Base-by-base conservation (phyloP, 2,888 invertebrate species). In the Chrysolina oricalcia region DNA sequence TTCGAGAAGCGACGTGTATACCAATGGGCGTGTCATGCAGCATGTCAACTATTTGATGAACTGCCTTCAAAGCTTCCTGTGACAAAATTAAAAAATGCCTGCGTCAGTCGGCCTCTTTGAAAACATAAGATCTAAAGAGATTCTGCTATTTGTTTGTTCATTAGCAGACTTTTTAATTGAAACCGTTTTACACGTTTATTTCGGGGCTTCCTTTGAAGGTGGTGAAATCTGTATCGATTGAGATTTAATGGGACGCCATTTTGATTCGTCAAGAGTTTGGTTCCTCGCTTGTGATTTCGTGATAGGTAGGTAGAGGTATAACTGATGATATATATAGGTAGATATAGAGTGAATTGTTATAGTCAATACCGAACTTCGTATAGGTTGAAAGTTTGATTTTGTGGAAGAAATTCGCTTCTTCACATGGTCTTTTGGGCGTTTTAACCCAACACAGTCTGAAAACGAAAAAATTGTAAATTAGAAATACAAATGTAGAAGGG, bases 71-170 rank as follows among this genome's bases (percentile, higher is more conserved):
- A 80, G 81, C 79, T 82, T 81, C 79, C 82, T 81, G 81, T 82
- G 83, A 82, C 83, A 82, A 84, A 83, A 82, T 82, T 84, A 81
- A 83, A 83, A 83, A 84, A 81, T 81, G 77, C 79, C 74, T 70
- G 73, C 77, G 76, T 70, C 73, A 46, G 77, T 66, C 79, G 79
- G 79, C 50, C 21, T 10, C 77, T 79, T 78, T 79, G 77, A 74
- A 69, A 66, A 70, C 56, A 67, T 53, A 41, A 75, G 71, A 76
- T 75, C 75, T 70, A 68, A 76, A 62, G 74, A 71, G 76, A 71
- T 72, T 63, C 72, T 69, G 68, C 71, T 75, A 78, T 78, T 78
- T 76, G 78, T 74, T 78, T 74, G 72, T 73, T 77, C 76, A 77
- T 78, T 77, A 78, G 78, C 43, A 50, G 63, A 65, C 23, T 56